Evolutionary conservation across 2,888 invertebrate species (phyloP).

Genomic region (Thecophora atra): DNA sequence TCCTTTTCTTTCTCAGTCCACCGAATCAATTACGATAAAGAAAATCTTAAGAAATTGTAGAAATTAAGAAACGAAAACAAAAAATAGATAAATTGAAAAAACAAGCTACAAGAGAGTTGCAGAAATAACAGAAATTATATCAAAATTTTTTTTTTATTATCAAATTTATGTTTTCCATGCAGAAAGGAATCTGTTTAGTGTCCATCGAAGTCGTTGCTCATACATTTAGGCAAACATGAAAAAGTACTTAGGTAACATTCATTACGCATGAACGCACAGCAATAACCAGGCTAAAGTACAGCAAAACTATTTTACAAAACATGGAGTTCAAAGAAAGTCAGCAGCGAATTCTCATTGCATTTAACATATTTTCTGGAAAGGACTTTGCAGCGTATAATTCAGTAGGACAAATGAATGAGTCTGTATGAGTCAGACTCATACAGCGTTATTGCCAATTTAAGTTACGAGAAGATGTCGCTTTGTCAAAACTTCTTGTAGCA

Average conservation of each 20-base stretch:
- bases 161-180: not conserved
- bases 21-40: no score
- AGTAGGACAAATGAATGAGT: not conserved
- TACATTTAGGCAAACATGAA: not conserved
- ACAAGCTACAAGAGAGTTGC: not conserved
- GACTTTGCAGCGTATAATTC: not conserved
- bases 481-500: not conserved
- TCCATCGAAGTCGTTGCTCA: not conserved
- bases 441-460: no score
- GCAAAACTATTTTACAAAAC: no score
- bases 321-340: no score
- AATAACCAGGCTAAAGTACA: no score
- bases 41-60: no score
- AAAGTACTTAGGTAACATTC: not conserved
- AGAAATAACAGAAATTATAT: not conserved
- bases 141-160: no score
- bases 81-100: not conserved
- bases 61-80: not conserved
- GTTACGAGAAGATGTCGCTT: not conserved
- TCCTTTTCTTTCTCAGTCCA: no score
- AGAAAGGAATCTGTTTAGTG: not conserved
- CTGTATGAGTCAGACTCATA: no score
- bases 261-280: no score
- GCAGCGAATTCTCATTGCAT: no score
- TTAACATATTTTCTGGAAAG: not conserved